Percentiles rank a stretch among this genome's conserved stretches.
Evolutionary conservation across 2,797 vertebrate genomes (phyloP).

Genomic region (Crocodylus rhombifer): DNA sequence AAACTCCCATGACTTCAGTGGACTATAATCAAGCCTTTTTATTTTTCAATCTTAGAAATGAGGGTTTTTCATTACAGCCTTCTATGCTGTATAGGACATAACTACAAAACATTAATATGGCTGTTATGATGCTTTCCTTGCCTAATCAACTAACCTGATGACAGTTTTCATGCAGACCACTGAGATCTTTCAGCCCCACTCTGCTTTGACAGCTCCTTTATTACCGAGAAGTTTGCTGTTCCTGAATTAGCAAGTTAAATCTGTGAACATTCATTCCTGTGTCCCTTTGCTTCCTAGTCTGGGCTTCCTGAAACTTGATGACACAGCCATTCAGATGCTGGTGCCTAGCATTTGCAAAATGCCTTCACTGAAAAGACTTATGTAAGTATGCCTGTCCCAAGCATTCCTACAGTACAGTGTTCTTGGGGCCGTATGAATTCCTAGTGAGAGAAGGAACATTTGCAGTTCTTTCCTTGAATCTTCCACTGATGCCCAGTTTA

Average conservation of each 20-base stretch:
- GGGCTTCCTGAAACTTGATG: conserved; percentile 77
- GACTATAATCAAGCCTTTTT: too few relatives aligned
- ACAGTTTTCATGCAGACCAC: background rate
- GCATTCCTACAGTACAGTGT: background rate
- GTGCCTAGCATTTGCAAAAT: conserved; percentile 70
- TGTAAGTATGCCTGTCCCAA: conserved; percentile 78
- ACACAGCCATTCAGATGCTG: conserved; percentile 70
- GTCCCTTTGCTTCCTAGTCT: conserved; percentile 78
- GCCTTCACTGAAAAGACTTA: conserved; percentile 79
- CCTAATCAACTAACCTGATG: background rate
- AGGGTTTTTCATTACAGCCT: background rate
- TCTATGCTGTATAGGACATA: background rate
- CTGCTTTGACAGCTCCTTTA: rapidly evolving
- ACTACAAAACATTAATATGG: background rate
- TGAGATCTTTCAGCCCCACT: background rate
- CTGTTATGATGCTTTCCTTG: background rate
- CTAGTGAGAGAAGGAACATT: background rate
- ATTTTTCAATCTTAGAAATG: background rate
- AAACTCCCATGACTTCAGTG: background rate
- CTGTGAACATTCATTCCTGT: background rate
- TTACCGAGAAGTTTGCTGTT: background rate
- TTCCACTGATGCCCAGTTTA: background rate
- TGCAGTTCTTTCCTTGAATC: background rate
- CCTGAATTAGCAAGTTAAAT: background rate
- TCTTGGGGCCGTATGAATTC: background rate